Evolutionary conservation across 1,140 invertebrate species (phyloP).

Genomic region (Sitobion miscanthi): DNA sequence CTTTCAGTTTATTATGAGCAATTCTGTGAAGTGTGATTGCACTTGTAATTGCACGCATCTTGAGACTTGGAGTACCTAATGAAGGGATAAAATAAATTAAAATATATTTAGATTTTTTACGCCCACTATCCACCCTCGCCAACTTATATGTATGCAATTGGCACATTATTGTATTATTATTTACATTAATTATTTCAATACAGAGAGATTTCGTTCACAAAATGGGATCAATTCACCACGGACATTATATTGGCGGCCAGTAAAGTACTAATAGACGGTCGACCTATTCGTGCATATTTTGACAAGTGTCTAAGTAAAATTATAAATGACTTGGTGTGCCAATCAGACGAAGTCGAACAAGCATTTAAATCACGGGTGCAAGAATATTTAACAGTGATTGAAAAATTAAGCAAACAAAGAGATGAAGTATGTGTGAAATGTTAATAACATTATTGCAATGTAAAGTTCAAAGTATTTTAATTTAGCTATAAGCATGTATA

Average conservation of each 20-base stretch:
- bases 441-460: not conserved
- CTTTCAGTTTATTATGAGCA: too few species aligned
- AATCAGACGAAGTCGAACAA: conserved; percentile 74
- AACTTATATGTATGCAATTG: not conserved
- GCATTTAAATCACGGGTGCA: conserved; percentile 79
- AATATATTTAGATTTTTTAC: not conserved
- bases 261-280: conserved; percentile 77
- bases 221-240: conserved; percentile 81
- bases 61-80: too few species aligned
- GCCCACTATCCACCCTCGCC: not conserved
- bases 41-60: too few species aligned
- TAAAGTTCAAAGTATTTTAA: not conserved
- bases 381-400: conserved; percentile 80
- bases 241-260: conserved; percentile 77
- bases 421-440: conserved; percentile 68
- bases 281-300: conserved; percentile 75
- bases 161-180: not conserved
- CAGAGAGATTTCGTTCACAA: conserved; percentile 74
- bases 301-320: conserved; percentile 81
- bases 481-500: too few species aligned
- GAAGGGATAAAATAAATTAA: too few species aligned
- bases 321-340: conserved; percentile 70
- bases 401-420: conserved; percentile 82
- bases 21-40: too few species aligned
- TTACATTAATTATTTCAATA: not conserved